phyloP scores from a whole-genome alignment of 2,888 invertebrate species.

The Himalopsyche anomala region DNA sequence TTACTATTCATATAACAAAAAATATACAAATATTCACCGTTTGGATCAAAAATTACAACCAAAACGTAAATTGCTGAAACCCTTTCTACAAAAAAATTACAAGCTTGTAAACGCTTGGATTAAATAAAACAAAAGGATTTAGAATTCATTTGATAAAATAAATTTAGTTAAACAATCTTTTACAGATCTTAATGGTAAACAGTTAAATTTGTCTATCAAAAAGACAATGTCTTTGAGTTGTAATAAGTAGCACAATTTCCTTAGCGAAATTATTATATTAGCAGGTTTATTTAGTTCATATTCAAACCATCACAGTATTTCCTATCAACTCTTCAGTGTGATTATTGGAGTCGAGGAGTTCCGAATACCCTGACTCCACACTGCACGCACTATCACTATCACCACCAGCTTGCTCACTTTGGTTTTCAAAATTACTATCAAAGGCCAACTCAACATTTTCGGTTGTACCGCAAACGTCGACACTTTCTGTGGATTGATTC shows the following conservation, averaged over 20 bases:
- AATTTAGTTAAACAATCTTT: too few species aligned
- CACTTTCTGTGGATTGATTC: constrained; percentile 69
- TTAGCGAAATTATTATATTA: neutral
- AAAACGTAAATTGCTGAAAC: too few species aligned
- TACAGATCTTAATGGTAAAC: too few species aligned
- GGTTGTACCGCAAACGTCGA: constrained; percentile 48
- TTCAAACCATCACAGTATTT: constrained; percentile 75
- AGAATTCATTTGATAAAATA: too few species aligned
- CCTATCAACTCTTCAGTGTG: constrained; percentile 74
- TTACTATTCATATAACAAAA: too few species aligned
- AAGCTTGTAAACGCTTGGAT: too few species aligned
- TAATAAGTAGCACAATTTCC: neutral
- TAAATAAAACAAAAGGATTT: too few species aligned
- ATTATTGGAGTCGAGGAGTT: constrained; percentile 77
- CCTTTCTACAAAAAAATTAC: too few species aligned
- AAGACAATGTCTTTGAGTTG: too few species aligned
- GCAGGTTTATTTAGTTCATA: neutral
- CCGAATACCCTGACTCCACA: constrained; percentile 95
- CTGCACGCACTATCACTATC: constrained; percentile 90
- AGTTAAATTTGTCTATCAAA: too few species aligned
- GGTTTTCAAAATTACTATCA: constrained; percentile 72
- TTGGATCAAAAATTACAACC: too few species aligned
- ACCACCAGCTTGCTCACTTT: constrained; percentile 75
- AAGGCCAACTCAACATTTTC: constrained; percentile 66
- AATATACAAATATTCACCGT: too few species aligned